Evolutionary conservation across 2,888 invertebrate genomes (phyloP).

Genomic region (Xanthostigma xanthostigma): DNA sequence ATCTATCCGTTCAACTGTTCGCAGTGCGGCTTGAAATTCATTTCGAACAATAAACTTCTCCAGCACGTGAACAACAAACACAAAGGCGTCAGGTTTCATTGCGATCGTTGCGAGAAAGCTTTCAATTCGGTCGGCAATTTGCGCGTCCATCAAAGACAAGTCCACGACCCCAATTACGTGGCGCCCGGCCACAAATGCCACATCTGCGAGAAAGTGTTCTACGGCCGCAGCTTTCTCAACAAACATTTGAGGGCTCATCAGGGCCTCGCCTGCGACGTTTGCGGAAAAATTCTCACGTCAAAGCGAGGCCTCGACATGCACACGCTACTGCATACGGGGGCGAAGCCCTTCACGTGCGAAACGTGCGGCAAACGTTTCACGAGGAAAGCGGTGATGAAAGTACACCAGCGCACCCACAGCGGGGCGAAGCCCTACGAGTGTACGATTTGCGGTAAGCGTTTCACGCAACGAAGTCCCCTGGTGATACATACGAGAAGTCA

Average conservation of each 20-base stretch:
- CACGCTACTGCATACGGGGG: constrained; percentile 30
- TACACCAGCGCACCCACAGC: constrained; percentile 31
- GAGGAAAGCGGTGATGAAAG: constrained; percentile 28
- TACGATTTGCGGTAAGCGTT: constrained; percentile 30
- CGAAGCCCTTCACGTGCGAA: constrained; percentile 31
- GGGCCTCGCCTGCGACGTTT: constrained; percentile 29
- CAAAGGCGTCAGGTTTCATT: constrained; percentile 29
- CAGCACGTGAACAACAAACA: constrained; percentile 30
- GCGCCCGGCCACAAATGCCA: constrained; percentile 11
- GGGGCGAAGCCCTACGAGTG: constrained; percentile 35
- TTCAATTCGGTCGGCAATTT: constrained; percentile 21
- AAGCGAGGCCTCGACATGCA: constrained; percentile 31
- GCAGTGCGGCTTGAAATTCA: constrained; percentile 29
- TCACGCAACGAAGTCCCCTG: constrained; percentile 31
- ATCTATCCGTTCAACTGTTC: constrained; percentile 22
- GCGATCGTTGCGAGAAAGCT: constrained; percentile 33
- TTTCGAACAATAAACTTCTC: constrained; percentile 28
- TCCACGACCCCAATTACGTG: constrained; percentile 2
- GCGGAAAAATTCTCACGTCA: constrained; percentile 30
- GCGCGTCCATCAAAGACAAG: neutral
- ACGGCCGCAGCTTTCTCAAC: neutral
- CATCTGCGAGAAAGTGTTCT: constrained; percentile 11
- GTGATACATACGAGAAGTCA: constrained; percentile 25
- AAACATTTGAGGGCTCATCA: constrained; percentile 10
- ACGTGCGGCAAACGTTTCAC: constrained; percentile 33